Evolutionary conservation across 2,113 vertebrate species (phyloP).

Genomic region (Corythoichthys intestinalis): DNA sequence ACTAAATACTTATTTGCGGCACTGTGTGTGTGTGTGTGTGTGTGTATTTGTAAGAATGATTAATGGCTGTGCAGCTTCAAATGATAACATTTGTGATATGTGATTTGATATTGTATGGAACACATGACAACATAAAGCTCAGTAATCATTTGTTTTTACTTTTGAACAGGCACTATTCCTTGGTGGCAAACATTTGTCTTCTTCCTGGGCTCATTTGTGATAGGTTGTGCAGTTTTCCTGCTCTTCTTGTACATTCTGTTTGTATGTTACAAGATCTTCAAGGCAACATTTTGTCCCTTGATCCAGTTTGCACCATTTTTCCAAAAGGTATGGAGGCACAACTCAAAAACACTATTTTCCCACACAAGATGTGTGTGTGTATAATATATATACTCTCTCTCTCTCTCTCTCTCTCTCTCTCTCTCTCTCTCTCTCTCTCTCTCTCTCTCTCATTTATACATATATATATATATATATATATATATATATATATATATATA

Average conservation of each 20-base stretch:
- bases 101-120: not conserved
- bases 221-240: not conserved
- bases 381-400: no score
- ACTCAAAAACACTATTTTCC: not conserved
- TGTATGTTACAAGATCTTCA: not conserved
- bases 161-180: not conserved
- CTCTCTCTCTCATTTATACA: no score
- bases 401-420: no score
- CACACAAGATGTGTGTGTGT: not conserved
- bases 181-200: not conserved
- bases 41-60: no score
- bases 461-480: no score
- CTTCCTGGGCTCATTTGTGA: not conserved
- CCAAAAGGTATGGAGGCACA: not conserved
- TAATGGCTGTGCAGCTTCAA: not conserved
- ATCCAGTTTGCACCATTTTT: conserved; percentile 1
- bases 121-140: not conserved
- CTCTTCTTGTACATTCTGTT: not conserved
- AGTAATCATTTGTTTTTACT: not conserved
- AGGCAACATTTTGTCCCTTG: not conserved
- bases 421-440: no score
- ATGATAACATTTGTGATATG: not conserved
- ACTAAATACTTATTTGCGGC: no score
- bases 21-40: no score
- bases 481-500: no score